These are phyloP conservation scores for Eptatretus burgeri DNA, from an alignment of 2,113 vertebrate species.

Conservation along the genomic window DNA sequence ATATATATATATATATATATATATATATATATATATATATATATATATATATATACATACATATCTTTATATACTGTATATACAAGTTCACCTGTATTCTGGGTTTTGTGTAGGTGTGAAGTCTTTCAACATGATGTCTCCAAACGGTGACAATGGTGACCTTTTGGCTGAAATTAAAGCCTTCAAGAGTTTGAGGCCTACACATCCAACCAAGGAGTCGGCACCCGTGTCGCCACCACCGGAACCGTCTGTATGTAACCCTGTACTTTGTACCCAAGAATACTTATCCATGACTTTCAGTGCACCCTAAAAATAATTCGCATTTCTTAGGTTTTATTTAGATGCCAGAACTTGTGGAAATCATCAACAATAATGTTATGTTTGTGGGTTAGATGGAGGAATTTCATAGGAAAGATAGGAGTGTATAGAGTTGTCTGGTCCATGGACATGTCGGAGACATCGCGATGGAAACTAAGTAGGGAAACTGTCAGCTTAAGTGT, in stretches of 20 bases:
- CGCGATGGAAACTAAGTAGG: no score
- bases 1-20: no score
- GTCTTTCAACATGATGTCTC: constrained; percentile 99
- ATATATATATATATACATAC: background rate
- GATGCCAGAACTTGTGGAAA: background rate
- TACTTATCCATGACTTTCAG: no score
- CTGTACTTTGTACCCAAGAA: no score
- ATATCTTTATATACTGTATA: background rate
- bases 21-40: background rate
- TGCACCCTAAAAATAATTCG: constrained; percentile 23
- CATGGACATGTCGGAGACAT: no score
- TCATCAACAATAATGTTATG: no score
- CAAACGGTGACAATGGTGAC: constrained; percentile 76
- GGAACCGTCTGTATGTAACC: no score
- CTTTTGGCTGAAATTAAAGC: constrained; percentile 94
- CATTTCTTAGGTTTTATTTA: background rate
- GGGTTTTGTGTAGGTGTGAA: constrained; percentile 37
- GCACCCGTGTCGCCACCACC: no score
- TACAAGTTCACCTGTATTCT: background rate
- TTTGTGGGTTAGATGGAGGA: no score
- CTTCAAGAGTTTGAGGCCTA: constrained; percentile 72
- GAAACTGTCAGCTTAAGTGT: no score
- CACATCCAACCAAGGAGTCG: constrained; percentile 56
- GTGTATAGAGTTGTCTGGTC: no score
- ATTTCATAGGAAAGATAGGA: no score